Evolutionary conservation across 2,888 invertebrate species (phyloP).

Genomic region (Ypsolopha sequella): DNA sequence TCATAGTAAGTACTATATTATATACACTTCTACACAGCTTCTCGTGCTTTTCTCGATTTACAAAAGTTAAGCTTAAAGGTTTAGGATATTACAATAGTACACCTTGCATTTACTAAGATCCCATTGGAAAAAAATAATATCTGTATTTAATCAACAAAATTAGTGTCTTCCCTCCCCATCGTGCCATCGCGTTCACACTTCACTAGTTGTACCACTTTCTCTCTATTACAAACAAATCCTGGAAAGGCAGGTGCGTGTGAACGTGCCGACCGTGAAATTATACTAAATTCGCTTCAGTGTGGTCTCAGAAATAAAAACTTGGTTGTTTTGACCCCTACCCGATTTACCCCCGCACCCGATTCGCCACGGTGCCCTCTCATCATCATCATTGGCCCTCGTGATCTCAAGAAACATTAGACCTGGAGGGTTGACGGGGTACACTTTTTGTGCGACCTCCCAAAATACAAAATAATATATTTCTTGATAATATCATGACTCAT

Average conservation of each 20-base stretch:
- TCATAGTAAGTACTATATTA: no score
- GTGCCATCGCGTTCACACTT: neutral
- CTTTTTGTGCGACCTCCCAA: constrained; percentile 3
- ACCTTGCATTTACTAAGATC: no score
- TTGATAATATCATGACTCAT: neutral
- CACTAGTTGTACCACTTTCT: neutral
- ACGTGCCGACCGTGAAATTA: constrained; percentile 61
- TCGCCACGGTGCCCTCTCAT: constrained; percentile 45
- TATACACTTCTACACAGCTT: no score
- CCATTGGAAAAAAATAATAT: no score
- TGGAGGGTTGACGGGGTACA: neutral
- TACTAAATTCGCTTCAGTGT: constrained; percentile 63
- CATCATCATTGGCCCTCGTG: constrained; percentile 41
- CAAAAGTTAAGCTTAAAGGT: no score
- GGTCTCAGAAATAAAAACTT: constrained; percentile 52
- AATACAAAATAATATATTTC: neutral
- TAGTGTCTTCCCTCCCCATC: no score
- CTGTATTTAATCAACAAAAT: no score
- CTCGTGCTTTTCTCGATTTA: no score
- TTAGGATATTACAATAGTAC: no score
- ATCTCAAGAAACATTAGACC: neutral
- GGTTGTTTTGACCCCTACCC: constrained; percentile 49
- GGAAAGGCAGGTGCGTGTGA: constrained; percentile 52
- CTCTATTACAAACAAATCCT: constrained; percentile 30
- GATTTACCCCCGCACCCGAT: constrained; percentile 55